phyloP scores from a whole-genome alignment of 2,113 vertebrate species.

The Heloderma charlesbogerti region DNA sequence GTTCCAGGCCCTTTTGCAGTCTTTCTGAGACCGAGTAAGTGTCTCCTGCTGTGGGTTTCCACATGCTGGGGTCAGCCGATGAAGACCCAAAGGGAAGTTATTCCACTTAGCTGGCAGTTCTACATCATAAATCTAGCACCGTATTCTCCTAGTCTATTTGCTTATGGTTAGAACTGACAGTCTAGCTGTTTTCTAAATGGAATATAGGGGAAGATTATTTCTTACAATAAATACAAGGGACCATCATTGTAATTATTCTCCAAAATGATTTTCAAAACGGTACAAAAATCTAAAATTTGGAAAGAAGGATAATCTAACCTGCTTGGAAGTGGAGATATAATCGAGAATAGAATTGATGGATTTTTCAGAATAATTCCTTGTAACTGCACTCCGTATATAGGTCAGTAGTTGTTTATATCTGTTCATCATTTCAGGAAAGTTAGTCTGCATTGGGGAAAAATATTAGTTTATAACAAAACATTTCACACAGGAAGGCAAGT shows the following conservation, averaged over 20 bases:
- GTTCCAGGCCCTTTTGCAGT: not conserved
- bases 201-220: conserved; percentile 17
- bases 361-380: conserved; percentile 99
- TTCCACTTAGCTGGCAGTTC: not conserved
- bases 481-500: not conserved
- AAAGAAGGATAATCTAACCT: conserved; percentile 81
- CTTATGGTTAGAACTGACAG: not conserved
- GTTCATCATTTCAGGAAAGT: conserved; percentile 99
- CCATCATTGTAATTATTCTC: not conserved
- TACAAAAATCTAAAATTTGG: not conserved
- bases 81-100: not conserved
- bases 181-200: not conserved
- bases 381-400: conserved; percentile 97
- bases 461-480: not conserved
- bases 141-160: not conserved
- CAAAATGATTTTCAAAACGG: not conserved
- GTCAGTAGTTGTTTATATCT: conserved; percentile 98
- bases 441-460: conserved; percentile 82
- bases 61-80: not conserved
- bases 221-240: not conserved
- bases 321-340: conserved; percentile 99
- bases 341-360: conserved; percentile 99
- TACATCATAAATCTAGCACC: not conserved
- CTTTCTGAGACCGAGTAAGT: not conserved
- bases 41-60: not conserved